Percentiles rank a stretch among this genome's conserved stretches.
Conservation (phyloP, 2,888 invertebrate genomes). For the Dolichomitus sp. region DNA sequence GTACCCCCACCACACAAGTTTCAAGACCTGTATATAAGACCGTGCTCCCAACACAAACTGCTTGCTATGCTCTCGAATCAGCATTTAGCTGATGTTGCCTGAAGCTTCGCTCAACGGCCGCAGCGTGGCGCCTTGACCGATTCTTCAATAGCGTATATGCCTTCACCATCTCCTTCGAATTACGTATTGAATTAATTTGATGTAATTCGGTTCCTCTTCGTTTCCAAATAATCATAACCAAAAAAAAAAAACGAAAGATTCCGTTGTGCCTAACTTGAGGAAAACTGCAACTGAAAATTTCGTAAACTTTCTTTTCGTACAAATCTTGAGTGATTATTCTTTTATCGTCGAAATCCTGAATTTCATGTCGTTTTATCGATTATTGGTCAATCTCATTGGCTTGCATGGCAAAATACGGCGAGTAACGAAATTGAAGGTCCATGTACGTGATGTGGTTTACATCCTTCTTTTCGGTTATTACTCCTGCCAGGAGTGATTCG, state of each 20-base stretch:
- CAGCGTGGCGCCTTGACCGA: too few species aligned
- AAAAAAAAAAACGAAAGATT: not conserved
- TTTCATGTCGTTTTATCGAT: slow-evolving; percentile 40
- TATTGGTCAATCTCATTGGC: slow-evolving; percentile 34
- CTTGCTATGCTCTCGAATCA: too few species aligned
- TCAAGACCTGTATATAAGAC: too few species aligned
- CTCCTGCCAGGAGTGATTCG: not conserved
- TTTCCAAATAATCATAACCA: not conserved
- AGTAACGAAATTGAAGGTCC: not conserved
- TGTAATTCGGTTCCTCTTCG: not conserved
- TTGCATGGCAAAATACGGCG: slow-evolving; percentile 1
- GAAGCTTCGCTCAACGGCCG: too few species aligned
- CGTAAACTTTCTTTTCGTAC: not conserved
- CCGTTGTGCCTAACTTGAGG: not conserved
- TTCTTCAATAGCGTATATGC: not conserved
- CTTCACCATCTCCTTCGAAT: not conserved
- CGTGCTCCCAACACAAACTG: too few species aligned
- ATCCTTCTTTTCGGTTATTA: not conserved
- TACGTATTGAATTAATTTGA: slow-evolving; percentile 8
- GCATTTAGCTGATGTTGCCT: too few species aligned
- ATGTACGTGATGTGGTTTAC: not conserved
- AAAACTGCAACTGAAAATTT: not conserved
- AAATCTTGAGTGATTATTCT: slow-evolving; percentile 18
- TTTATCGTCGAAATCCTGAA: slow-evolving; percentile 39
- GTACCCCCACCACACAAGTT: too few species aligned